Conservation (phyloP, 2,888 invertebrate genomes). For the Trachelus troglodyta region DNA sequence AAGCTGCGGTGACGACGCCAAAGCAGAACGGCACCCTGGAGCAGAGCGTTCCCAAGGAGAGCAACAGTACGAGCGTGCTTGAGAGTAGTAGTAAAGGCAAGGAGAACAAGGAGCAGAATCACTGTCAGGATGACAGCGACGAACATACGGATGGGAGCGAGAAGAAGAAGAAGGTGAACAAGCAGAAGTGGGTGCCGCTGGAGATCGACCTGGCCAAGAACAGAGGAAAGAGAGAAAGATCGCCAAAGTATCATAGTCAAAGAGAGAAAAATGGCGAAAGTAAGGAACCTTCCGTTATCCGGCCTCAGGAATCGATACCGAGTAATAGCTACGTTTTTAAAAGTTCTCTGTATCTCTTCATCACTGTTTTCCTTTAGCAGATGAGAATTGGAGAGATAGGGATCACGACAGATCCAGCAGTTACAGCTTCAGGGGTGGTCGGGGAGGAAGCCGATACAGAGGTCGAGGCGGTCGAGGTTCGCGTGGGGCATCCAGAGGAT, state of each 20-base stretch:
- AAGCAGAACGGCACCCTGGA: constrained; percentile 66
- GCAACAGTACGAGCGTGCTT: constrained; percentile 36
- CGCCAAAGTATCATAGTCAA: constrained; percentile 63
- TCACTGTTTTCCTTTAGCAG: constrained; percentile 26
- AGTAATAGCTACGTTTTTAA: neutral
- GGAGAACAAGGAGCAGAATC: constrained; percentile 61
- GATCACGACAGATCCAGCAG: constrained; percentile 54
- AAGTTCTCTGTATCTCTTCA: neutral
- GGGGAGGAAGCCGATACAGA: constrained; percentile 60
- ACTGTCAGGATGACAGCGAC: constrained; percentile 64
- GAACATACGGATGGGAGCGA: constrained; percentile 63
- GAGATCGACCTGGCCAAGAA: constrained; percentile 85
- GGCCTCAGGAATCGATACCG: constrained; percentile 50
- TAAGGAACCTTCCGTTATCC: constrained; percentile 66
- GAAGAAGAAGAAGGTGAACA: constrained; percentile 68
- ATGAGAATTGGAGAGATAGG: constrained; percentile 57
- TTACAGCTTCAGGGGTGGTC: constrained; percentile 52
- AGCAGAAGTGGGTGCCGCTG: constrained; percentile 92
- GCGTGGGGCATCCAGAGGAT: constrained; percentile 67
- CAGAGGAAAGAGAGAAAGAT: constrained; percentile 74
- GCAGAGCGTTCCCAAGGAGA: constrained; percentile 49
- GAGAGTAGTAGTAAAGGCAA: constrained; percentile 53
- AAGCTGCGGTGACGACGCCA: constrained; percentile 51
- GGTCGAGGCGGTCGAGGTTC: constrained; percentile 68
- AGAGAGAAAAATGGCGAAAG: constrained; percentile 62